These are phyloP conservation scores for Goniozus legneri DNA, from an alignment of 1,140 invertebrate species.

Conservation along the genomic window DNA sequence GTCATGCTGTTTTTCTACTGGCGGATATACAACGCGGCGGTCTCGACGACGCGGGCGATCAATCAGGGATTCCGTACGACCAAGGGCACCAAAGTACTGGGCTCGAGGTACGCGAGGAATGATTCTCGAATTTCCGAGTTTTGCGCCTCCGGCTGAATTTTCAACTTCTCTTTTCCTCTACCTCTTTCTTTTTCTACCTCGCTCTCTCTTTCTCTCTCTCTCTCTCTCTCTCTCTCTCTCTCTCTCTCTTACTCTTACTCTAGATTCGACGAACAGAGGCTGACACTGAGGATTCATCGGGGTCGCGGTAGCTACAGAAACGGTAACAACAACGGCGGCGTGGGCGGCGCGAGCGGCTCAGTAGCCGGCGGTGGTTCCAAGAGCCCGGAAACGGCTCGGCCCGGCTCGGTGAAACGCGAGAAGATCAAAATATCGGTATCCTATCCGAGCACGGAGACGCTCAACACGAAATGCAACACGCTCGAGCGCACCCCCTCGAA, in stretches of 20 bases:
- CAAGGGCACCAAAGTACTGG: constrained; percentile 61
- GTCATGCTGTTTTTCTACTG: constrained; percentile 97
- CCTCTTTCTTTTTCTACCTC: too few species aligned
- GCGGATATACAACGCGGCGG: constrained; percentile 89
- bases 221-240: too few species aligned
- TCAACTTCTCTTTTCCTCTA: too few species aligned
- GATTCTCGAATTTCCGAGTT: neutral
- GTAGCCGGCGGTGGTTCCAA: too few species aligned
- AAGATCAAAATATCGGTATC: constrained; percentile 80
- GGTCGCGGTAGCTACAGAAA: constrained; percentile 64
- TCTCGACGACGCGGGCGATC: constrained; percentile 84
- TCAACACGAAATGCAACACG: constrained; percentile 54
- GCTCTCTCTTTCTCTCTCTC: too few species aligned
- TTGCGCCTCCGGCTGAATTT: neutral
- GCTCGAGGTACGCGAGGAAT: constrained; percentile 35
- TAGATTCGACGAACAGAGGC: constrained; percentile 78
- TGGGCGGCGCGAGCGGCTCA: too few species aligned
- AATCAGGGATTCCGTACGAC: constrained; percentile 91
- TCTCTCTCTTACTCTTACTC: too few species aligned
- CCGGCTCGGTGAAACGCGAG: constrained; percentile 60
- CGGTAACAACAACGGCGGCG: constrained; percentile 59
- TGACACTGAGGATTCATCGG: constrained; percentile 88
- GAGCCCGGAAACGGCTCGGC: constrained; percentile 39
- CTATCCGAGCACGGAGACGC: constrained; percentile 75
- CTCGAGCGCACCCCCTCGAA: constrained; percentile 45